phyloP scores from a whole-genome alignment of 2,113 vertebrate genomes.

The Oryzias celebensis region DNA sequence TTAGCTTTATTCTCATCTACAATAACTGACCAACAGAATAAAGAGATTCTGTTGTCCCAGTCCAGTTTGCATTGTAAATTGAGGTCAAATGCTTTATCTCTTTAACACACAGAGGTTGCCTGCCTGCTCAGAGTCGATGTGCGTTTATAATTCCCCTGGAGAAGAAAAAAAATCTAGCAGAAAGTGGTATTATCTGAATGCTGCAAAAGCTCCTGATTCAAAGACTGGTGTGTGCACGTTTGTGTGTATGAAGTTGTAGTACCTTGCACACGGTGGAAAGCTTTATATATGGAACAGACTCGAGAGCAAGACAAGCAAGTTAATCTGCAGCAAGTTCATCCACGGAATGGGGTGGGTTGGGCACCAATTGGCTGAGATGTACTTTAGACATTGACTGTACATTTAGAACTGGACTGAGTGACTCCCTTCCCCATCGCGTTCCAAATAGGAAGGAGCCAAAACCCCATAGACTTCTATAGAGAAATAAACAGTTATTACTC shows the following conservation, averaged over 20 bases:
- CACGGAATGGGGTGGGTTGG: constrained; percentile 25
- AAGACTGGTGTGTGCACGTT: constrained; percentile 24
- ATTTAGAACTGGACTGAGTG: too few species aligned
- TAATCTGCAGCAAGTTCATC: constrained; percentile 35
- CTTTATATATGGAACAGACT: constrained; percentile 26
- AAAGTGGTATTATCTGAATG: constrained; percentile 62
- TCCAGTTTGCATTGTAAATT: constrained; percentile 51
- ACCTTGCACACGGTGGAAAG: constrained; percentile 14
- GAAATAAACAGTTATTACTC: too few species aligned
- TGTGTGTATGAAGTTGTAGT: constrained; percentile 1
- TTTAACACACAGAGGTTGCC: constrained; percentile 67
- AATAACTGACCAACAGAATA: constrained; percentile 58
- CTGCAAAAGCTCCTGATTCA: constrained; percentile 62
- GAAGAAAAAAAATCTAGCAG: constrained; percentile 26
- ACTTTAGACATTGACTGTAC: too few species aligned
- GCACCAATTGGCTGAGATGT: constrained; percentile 2
- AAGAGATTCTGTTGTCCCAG: constrained; percentile 68
- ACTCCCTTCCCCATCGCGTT: too few species aligned
- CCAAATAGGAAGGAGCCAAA: too few species aligned
- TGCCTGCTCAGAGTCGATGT: constrained; percentile 50
- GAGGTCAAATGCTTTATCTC: constrained; percentile 71
- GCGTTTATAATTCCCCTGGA: constrained; percentile 60
- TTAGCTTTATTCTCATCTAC: constrained; percentile 58
- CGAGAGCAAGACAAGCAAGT: constrained; percentile 51
- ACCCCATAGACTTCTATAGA: too few species aligned